Percentiles rank a stretch among this genome's conserved stretches.
Conservation (phyloP, 30 jellyfish, hydroid and myxozoan species). For the Aurelia coerulea region DNA sequence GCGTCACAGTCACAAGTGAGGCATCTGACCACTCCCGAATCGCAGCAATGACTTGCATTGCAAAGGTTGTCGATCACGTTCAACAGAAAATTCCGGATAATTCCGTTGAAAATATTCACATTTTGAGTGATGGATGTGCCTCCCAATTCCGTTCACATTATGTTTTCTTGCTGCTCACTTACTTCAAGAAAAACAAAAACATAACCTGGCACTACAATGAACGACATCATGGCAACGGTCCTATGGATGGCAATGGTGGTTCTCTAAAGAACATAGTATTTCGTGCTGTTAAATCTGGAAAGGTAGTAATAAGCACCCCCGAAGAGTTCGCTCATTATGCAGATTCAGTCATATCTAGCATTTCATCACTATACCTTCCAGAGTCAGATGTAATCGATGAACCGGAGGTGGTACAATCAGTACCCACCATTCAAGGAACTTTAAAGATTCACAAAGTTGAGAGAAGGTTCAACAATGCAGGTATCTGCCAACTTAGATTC, state of each 20-base stretch:
- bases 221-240: constrained; percentile 63
- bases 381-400: constrained; percentile 5
- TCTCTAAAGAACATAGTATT: constrained; percentile 28
- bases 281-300: constrained; percentile 52
- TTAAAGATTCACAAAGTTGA: constrained; percentile 23
- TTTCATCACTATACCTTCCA: constrained; percentile 16
- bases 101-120: background rate
- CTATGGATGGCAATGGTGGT: constrained; percentile 64
- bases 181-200: background rate
- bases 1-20: constrained; percentile 23
- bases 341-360: background rate
- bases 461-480: constrained; percentile 19
- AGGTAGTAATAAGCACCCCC: constrained; percentile 23
- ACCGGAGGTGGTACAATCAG: constrained; percentile 14
- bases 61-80: constrained; percentile 23
- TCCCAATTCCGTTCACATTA: constrained; percentile 22
- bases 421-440: background rate
- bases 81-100: constrained; percentile 17
- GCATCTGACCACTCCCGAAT: constrained; percentile 25
- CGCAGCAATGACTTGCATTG: constrained; percentile 30
- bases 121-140: constrained; percentile 60
- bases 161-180: constrained; percentile 34
- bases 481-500: background rate
- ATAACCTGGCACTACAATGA: constrained; percentile 50
- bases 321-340: constrained; percentile 54